Conservation (phyloP, 1,140 invertebrate species). For the Drosophila leontia region DNA sequence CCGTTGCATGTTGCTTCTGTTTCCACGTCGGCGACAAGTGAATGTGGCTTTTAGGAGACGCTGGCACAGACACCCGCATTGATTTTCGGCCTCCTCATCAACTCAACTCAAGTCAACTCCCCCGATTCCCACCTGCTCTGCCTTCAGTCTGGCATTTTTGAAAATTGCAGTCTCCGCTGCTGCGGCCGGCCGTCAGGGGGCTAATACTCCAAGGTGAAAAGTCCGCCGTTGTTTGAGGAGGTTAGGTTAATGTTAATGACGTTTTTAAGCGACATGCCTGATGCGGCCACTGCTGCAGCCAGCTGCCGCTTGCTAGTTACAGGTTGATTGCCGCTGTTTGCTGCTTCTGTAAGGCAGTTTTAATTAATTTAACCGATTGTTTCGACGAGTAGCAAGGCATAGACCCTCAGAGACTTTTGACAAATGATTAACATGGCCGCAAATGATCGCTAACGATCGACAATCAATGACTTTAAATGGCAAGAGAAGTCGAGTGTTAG, state of each 20-base stretch:
- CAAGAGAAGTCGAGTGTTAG: neutral
- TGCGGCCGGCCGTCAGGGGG: neutral
- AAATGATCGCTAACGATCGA: constrained; percentile 21
- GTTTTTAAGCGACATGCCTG: constrained; percentile 73
- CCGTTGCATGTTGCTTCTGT: constrained; percentile 57
- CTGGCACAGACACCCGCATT: constrained; percentile 69
- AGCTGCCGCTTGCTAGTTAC: constrained; percentile 8
- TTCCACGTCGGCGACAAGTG: constrained; percentile 65
- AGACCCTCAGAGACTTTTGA: constrained; percentile 16
- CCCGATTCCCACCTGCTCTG: constrained; percentile 4
- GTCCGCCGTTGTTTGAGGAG: constrained; percentile 62
- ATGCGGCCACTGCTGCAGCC: constrained; percentile 33
- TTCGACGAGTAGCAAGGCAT: neutral
- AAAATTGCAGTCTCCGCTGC: constrained; percentile 36
- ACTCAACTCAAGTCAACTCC: constrained; percentile 2
- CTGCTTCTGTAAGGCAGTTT: constrained; percentile 27
- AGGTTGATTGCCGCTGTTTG: constrained; percentile 16
- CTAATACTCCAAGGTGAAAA: constrained; percentile 64
- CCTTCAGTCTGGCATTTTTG: constrained; percentile 31
- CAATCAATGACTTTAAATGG: neutral
- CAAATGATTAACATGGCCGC: constrained; percentile 33
- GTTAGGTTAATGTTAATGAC: constrained; percentile 73
- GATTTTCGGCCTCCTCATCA: constrained; percentile 49
- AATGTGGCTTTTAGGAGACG: constrained; percentile 49
- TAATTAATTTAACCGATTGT: constrained; percentile 42